Conservation (phyloP, 2,113 vertebrate species). For the Amia ocellicauda region DNA sequence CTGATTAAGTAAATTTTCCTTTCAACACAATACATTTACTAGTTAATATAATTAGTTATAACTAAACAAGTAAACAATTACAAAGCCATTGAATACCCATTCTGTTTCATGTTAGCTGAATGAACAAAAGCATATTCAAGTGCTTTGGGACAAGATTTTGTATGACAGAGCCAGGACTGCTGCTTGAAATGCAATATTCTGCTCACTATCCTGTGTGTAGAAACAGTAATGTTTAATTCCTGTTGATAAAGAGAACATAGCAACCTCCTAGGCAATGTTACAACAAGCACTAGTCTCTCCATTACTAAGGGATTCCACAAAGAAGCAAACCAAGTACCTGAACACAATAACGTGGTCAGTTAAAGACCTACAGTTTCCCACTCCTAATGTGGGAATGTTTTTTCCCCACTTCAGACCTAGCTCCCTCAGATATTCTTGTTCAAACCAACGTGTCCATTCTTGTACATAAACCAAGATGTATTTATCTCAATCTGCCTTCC, state of each 20-base stretch:
- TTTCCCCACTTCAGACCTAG: no score
- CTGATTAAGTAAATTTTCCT: no score
- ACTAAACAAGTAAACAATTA: no score
- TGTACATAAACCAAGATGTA: no score
- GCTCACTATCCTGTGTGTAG: neutral
- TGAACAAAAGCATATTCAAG: neutral
- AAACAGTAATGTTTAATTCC: constrained; percentile 8
- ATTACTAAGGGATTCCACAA: neutral
- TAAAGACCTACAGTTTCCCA: no score
- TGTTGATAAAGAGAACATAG: constrained; percentile 11
- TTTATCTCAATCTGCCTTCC: no score
- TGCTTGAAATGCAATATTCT: neutral
- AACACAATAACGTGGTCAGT: neutral
- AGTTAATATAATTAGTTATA: no score
- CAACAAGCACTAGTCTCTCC: constrained; percentile 9
- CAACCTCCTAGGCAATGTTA: constrained; percentile 4
- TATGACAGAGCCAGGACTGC: neutral
- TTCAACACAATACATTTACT: no score
- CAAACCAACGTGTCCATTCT: no score
- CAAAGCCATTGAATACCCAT: no score
- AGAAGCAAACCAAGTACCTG: neutral
- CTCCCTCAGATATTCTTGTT: no score
- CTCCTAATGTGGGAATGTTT: no score
- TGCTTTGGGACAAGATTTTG: constrained; percentile 11
- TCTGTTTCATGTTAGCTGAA: neutral